Evolutionary conservation across 2,888 invertebrate species (phyloP).

Genomic region (Leptinotarsa peninsularis): DNA sequence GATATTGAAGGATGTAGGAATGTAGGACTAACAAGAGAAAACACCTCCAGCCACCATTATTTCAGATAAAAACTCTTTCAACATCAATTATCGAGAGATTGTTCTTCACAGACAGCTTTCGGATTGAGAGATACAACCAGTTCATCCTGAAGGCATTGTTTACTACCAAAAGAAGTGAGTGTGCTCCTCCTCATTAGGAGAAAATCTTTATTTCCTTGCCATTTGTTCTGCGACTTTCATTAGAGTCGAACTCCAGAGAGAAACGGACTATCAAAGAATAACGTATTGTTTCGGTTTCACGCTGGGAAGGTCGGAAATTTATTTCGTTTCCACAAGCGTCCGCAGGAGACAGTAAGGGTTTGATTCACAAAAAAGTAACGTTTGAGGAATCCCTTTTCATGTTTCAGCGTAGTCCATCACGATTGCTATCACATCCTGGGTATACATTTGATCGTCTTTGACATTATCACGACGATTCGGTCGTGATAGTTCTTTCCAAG

Average conservation of each 20-base stretch:
- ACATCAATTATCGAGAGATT: background rate
- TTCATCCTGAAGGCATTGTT: slow-evolving; percentile 10
- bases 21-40: background rate
- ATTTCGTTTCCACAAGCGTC: slow-evolving; percentile 25
- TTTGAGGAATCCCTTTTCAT: background rate
- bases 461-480: too few species aligned
- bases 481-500: too few species aligned
- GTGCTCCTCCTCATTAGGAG: slow-evolving; percentile 6
- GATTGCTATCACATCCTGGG: too few species aligned
- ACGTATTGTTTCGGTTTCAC: slow-evolving; percentile 44
- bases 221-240: slow-evolving; percentile 49
- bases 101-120: slow-evolving; percentile 2
- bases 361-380: background rate
- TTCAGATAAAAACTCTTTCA: background rate
- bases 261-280: slow-evolving; percentile 41
- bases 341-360: background rate
- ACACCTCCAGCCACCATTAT: background rate
- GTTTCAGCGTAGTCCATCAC: too few species aligned
- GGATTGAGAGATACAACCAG: slow-evolving; percentile 14
- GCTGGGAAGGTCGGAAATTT: slow-evolving; percentile 30
- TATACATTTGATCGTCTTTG: too few species aligned
- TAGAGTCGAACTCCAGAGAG: slow-evolving; percentile 45
- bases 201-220: slow-evolving; percentile 35
- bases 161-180: slow-evolving; percentile 16
- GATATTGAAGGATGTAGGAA: too few species aligned